Conservation (phyloP, 2,113 vertebrate genomes). For the Solenodon paradoxus region DNA sequence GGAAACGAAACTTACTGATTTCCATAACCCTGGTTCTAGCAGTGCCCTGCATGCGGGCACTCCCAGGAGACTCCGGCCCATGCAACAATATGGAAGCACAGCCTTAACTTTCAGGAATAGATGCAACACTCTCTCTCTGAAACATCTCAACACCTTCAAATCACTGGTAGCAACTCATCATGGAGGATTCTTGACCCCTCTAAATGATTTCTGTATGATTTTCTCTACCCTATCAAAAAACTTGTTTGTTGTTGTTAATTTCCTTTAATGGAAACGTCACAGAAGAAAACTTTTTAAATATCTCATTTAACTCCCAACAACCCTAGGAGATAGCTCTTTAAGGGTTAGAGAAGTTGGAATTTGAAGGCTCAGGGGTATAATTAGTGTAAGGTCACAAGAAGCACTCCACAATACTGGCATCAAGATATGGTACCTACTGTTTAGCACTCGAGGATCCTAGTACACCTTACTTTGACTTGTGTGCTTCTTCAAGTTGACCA, state of each 20-base stretch:
- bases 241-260: not conserved
- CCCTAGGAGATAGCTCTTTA: not conserved
- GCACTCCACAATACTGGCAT: no score
- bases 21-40: not conserved
- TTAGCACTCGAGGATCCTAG: not conserved
- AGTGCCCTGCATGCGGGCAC: fast-evolving
- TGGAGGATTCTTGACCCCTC: no score
- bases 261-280: not conserved
- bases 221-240: not conserved
- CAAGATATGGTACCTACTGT: no score
- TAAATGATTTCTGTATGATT: not conserved
- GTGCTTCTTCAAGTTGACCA: not conserved
- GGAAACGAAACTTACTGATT: not conserved
- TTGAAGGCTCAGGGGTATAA: not conserved
- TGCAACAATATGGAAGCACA: not conserved
- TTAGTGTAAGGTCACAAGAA: not conserved
- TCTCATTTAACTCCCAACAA: not conserved
- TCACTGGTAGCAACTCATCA: not conserved
- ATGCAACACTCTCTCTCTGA: not conserved
- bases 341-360: not conserved
- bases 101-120: not conserved
- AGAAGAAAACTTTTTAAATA: not conserved
- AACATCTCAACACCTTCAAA: not conserved
- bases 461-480: not conserved
- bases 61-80: not conserved